Percentiles rank a stretch among this genome's conserved stretches.
Evolutionary conservation across 2,797 vertebrate genomes (phyloP).

Genomic region (Eleutherodactylus coqui): DNA sequence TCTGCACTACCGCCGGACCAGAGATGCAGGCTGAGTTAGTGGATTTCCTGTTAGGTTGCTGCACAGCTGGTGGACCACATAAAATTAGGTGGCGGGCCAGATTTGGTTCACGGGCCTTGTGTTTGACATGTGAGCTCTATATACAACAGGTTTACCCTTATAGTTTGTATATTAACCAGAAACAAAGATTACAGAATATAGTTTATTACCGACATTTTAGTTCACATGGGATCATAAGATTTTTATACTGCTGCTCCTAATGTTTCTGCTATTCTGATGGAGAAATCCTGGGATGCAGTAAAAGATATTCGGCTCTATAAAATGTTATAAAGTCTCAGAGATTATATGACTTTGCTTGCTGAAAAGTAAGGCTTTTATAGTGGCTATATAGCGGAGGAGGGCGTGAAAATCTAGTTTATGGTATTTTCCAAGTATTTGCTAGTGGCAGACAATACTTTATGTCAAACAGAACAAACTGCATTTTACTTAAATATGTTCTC

Average conservation of each 20-base stretch:
- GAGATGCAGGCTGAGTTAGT: too few relatives aligned
- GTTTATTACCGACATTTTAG: neutral
- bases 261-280: neutral
- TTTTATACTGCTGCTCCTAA: neutral
- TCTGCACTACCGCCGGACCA: too few relatives aligned
- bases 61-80: too few relatives aligned
- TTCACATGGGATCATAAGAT: neutral
- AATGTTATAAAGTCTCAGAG: neutral
- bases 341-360: neutral
- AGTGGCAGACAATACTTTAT: neutral
- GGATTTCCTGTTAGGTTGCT: too few relatives aligned
- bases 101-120: too few relatives aligned
- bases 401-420: neutral
- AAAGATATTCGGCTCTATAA: neutral
- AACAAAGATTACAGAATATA: neutral
- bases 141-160: neutral
- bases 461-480: neutral
- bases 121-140: too few relatives aligned
- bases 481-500: neutral
- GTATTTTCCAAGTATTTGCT: neutral
- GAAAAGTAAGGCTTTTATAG: neutral
- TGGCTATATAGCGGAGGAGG: neutral
- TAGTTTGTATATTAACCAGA: neutral
- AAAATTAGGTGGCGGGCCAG: too few relatives aligned
- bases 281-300: neutral